These are phyloP conservation scores for Eupithecia insigniata DNA, from an alignment of 2,888 invertebrate genomes.

Conservation along the genomic window DNA sequence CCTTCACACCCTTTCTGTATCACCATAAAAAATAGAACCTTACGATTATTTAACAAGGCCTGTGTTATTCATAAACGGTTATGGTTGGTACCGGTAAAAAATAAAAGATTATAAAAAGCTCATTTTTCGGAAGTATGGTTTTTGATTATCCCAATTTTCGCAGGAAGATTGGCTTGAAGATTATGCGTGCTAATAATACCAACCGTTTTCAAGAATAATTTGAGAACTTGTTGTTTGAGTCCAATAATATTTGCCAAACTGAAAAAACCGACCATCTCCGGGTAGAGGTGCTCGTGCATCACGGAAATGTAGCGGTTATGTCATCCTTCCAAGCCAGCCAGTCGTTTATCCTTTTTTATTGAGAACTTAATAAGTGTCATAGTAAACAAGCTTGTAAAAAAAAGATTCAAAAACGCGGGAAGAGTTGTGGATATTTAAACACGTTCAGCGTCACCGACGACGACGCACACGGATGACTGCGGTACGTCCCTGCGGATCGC, in stretches of 20 bases:
- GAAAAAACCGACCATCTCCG: accelerated
- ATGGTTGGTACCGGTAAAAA: not conserved
- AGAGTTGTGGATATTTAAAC: no score
- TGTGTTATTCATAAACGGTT: conserved; percentile 11
- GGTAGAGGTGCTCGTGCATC: not conserved
- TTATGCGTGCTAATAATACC: not conserved
- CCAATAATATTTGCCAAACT: not conserved
- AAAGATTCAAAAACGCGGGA: not conserved
- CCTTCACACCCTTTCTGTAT: conserved; percentile 28
- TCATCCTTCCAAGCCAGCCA: not conserved
- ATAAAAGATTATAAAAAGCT: conserved; percentile 3
- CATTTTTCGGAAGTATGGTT: not conserved
- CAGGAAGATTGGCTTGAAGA: not conserved
- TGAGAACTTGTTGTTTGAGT: not conserved
- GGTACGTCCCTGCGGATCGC: no score
- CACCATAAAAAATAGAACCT: conserved; percentile 32
- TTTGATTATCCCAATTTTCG: conserved; percentile 6
- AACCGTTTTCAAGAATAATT: not conserved
- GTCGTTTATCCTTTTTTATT: no score
- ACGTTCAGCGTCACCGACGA: not conserved
- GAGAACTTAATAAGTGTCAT: not conserved
- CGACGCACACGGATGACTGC: not conserved
- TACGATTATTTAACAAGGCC: conserved; percentile 31
- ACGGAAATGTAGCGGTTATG: not conserved
- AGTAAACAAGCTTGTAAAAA: not conserved